phyloP scores from a whole-genome alignment of 2,797 vertebrate genomes.

The Bradypus variegatus region DNA sequence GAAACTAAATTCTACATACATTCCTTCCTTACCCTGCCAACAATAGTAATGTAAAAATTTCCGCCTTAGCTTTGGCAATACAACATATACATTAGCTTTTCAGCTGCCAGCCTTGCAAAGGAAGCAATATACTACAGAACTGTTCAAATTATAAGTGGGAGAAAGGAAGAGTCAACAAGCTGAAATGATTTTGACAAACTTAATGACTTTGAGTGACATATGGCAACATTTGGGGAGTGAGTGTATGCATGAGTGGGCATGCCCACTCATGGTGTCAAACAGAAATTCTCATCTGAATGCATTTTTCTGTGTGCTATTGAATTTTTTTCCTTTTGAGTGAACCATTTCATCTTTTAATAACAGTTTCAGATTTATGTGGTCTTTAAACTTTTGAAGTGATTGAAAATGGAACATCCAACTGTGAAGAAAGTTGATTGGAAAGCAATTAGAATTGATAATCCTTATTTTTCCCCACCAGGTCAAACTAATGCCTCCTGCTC shows the following conservation, averaged over 20 bases:
- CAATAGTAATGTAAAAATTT: not conserved
- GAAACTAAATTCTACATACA: not conserved
- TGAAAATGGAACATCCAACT: not conserved
- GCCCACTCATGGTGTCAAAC: fast-evolving
- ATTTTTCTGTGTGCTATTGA: not conserved
- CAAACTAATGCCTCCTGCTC: conserved; percentile 92
- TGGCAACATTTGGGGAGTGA: fast-evolving
- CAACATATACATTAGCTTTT: not conserved
- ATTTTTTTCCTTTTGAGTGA: not conserved
- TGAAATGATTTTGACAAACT: not conserved
- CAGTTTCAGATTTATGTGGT: not conserved
- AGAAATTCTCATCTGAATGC: not conserved
- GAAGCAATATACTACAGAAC: not conserved
- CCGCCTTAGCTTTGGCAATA: not conserved
- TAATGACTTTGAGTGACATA: not conserved
- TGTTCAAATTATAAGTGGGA: not conserved
- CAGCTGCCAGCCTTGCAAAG: not conserved
- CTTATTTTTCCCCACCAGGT: conserved; percentile 74
- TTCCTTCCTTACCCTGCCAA: not conserved
- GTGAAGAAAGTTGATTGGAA: not conserved
- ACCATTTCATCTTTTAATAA: not conserved
- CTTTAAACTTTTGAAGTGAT: not conserved
- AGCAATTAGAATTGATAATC: conserved; percentile 13
- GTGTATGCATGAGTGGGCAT: fast-evolving
- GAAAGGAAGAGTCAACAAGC: not conserved